Evolutionary conservation across 2,113 vertebrate species (phyloP).

Genomic region (Pterocles burchelli): DNA sequence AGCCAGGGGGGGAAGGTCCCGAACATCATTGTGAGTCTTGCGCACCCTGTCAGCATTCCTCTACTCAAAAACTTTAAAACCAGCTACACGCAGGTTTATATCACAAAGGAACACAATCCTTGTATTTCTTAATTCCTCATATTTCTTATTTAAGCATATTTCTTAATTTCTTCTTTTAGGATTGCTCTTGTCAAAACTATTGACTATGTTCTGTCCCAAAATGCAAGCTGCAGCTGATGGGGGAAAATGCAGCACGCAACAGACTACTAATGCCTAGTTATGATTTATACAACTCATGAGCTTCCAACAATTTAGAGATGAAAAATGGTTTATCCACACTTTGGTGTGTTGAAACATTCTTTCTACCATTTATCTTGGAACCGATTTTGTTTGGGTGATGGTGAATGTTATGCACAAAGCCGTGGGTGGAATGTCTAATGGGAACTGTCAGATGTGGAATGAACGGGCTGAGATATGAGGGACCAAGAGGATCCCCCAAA

Average conservation of each 20-base stretch:
- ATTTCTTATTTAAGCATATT: background rate
- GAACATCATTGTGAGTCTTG: background rate
- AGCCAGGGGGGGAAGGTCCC: background rate
- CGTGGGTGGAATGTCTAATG: conserved; percentile 1
- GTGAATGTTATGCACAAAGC: background rate
- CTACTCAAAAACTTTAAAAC: background rate
- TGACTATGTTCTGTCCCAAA: background rate
- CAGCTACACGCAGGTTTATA: background rate
- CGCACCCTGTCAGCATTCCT: background rate
- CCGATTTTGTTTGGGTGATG: conserved; percentile 23
- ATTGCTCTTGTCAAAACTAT: background rate
- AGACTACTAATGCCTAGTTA: conserved; percentile 11
- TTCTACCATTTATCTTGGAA: conserved; percentile 40
- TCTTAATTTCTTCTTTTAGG: background rate
- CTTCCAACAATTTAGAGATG: conserved; percentile 45
- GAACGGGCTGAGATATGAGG: background rate
- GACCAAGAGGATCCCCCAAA: background rate
- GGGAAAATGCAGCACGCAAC: conserved; percentile 1
- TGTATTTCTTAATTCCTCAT: background rate
- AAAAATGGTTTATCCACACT: conserved; percentile 56
- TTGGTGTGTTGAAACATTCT: conserved; percentile 20
- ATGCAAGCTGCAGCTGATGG: background rate
- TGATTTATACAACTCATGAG: conserved; percentile 28
- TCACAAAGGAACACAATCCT: background rate
- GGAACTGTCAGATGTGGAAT: background rate